phyloP scores from a whole-genome alignment of 1,140 invertebrate species.

The Holcopasites calliopsidis region DNA sequence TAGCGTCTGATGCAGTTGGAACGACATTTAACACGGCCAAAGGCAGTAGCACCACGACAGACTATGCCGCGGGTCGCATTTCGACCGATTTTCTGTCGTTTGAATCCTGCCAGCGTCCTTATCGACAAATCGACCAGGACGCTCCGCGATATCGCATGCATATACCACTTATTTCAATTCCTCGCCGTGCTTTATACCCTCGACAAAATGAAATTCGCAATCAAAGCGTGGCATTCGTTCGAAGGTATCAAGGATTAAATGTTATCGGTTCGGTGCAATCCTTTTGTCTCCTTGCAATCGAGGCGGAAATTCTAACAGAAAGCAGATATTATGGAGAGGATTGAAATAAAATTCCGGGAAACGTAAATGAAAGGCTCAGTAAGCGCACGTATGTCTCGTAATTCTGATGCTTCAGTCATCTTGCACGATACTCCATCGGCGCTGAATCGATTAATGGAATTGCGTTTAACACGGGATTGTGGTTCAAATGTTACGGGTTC shows the following conservation, averaged over 20 bases:
- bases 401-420: too few relatives aligned
- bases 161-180: conserved; percentile 4
- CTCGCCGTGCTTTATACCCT: not conserved
- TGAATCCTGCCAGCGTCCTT: not conserved
- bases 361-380: not conserved
- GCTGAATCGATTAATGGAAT: not conserved
- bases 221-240: not conserved
- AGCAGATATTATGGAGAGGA: too few relatives aligned
- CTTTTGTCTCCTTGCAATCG: not conserved
- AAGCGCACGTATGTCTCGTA: not conserved
- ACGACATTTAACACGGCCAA: not conserved
- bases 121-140: not conserved
- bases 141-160: not conserved
- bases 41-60: not conserved
- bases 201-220: conserved; percentile 10
- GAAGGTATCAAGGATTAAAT: conserved; percentile 1
- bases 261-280: not conserved
- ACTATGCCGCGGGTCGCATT: not conserved
- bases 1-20: conserved; percentile 13
- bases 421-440: too few relatives aligned
- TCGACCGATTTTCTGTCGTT: conserved; percentile 9
- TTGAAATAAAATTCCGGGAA: not conserved
- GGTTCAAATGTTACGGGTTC: not conserved
- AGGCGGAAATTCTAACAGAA: not conserved
- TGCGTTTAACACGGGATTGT: not conserved